Evolutionary conservation across 2,888 invertebrate species (phyloP).

Genomic region (Oscheius sp.): DNA sequence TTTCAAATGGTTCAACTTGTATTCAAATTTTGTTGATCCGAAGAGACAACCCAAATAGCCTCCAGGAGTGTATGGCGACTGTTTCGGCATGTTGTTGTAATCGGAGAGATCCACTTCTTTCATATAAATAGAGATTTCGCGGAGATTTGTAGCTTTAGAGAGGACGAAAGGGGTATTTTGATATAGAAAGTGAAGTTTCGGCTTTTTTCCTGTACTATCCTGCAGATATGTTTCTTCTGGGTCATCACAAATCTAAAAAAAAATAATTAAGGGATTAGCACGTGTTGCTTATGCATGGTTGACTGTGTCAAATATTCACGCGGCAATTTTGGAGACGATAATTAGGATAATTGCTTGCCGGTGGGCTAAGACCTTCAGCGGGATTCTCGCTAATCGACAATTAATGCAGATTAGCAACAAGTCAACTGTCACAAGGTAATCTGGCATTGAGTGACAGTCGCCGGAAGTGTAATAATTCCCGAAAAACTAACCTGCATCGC

Average conservation of each 20-base stretch:
- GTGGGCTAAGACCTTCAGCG: constrained; percentile 4
- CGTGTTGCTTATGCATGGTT: not conserved
- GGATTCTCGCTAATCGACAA: not conserved
- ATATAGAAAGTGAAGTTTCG: constrained; percentile 29
- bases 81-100: not conserved
- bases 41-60: constrained; percentile 54
- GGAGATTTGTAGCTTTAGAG: constrained; percentile 32
- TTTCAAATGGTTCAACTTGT: constrained; percentile 33
- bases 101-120: constrained; percentile 39
- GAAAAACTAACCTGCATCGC: constrained; percentile 8
- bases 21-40: constrained; percentile 28
- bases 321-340: not conserved
- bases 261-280: not conserved
- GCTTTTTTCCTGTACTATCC: constrained; percentile 37
- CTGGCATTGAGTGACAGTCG: not conserved
- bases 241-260: constrained; percentile 45
- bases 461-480: not conserved
- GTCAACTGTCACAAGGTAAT: not conserved
- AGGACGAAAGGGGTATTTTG: constrained; percentile 38
- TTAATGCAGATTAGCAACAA: constrained; percentile 11
- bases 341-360: constrained; percentile 19
- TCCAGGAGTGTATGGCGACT: constrained; percentile 49
- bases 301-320: constrained; percentile 7
- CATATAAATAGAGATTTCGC: constrained; percentile 46
- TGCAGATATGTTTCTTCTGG: constrained; percentile 40